Base-by-base conservation (phyloP, 2,888 invertebrate species). In the Neoascia interrupta region DNA sequence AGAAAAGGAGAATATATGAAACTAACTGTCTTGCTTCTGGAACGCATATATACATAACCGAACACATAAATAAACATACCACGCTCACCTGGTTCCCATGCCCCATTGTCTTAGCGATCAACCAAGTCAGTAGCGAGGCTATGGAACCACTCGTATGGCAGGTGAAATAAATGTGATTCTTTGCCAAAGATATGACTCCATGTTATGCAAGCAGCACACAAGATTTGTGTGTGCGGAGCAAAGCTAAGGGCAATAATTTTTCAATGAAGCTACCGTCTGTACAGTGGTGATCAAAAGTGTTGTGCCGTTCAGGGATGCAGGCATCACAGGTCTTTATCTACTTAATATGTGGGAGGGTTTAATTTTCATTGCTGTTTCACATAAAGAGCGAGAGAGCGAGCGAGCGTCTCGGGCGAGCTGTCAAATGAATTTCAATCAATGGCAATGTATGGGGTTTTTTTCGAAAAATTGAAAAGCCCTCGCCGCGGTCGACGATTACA, bases 71-170 rank as follows among this genome's bases (percentile, higher is more conserved):
- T 64, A 72, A 51, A 31, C 18, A 37, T n/a, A 47, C 21, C 26
- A 56, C 41, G 54, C 36, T 72, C 70, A 76, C 76, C 76, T 76
- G 76, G 53, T 76, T 76, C 70, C 70, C 76, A 76, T 56, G 70
- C 21, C n/a, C 60, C 70, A 76, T 76, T 70, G 76, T 70, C 60
- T 66, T 60, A 23, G 39, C 26, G 39, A 36, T 45, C 21, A n/a
- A 23, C 49, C 16, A 16, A 6, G n/a, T 34, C 68, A 69, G 56
- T 58, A 70, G 58, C 58, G 5, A 26, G 19, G 23, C 56, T 10
- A 61, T 13, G 36, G 36, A 43, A 54, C 10, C 28, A 10, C 37
- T 31, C 37, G 11, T 51, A 60, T 60, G 70, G 70, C 70, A 76
- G 76, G 70, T 76, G 70, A 60, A 76, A 76, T 34, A 64, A 76